Base-by-base conservation (phyloP, 2,888 invertebrate species). In the Teleogryllus oceanicus region DNA sequence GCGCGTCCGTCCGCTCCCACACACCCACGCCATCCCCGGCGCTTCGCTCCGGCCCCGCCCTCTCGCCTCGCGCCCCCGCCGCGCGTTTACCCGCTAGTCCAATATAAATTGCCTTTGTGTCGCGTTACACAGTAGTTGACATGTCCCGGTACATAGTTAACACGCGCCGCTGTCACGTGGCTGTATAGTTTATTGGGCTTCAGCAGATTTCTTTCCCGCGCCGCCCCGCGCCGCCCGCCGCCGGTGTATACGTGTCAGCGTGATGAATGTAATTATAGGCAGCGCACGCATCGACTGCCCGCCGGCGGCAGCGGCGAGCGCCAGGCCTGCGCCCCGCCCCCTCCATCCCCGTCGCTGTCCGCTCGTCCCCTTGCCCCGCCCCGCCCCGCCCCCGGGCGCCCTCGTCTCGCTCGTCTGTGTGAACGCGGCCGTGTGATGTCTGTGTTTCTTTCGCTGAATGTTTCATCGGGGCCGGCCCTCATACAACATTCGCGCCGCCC, bases 61-160 rank as follows among this genome's bases (percentile, higher is more conserved):
- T 20, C 16, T 24, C 49, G 49, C 24, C 77, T 20, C 62, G 62
- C n/a, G 13, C 62, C 16, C 51, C 13, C 62, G 16, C 13, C n/a
- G 62, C 62, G 62, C 62, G 62, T 62, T 62, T 62, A 62, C 62
- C 62, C 62, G 62, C 62, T 62, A 62, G 62, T 62, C 62, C 62
- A 62, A 62, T 62, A 62, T 62, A 62, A 62, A 62, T 16, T 62
- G 62, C 62, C 62, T 62, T 62, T 62, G 62, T 62, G 62, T 62
- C 62, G 62, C 62, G 62, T 62, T 62, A 62, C 62, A 62, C 62
- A 62, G 62, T 62, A 62, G 62, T 62, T 78, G 78, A 51, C 78
- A 78, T 78, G 78, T 78, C 78, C 78, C 62, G 78, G 78, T 78
- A 78, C 78, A 78, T 78, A 78, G 78, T 78, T 78, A 78, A 78